Conservation (phyloP, 2,888 invertebrate genomes). For the Anaspis maculata region DNA sequence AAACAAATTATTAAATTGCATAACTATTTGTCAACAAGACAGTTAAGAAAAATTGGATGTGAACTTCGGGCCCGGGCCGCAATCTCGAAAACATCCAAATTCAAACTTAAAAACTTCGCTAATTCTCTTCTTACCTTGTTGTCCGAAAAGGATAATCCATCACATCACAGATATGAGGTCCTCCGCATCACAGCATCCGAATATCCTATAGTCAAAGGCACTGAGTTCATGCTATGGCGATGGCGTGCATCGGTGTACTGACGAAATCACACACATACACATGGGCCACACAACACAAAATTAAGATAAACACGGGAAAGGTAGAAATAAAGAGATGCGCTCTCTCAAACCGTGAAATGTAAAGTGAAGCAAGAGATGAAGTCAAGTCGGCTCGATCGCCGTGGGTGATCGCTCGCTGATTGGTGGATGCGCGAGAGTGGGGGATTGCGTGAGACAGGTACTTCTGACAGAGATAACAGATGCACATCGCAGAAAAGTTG, state of each 20-base stretch:
- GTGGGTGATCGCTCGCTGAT: constrained; percentile 25
- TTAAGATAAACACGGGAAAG: constrained; percentile 5
- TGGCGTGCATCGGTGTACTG: no score
- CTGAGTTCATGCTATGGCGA: no score
- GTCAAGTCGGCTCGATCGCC: constrained; percentile 32
- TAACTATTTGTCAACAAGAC: no score
- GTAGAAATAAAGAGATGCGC: constrained; percentile 16
- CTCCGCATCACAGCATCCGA: no score
- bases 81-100: no score
- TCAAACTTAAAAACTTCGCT: no score
- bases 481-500: no score
- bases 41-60: no score
- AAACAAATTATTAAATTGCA: no score
- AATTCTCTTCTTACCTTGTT: constrained; percentile 5
- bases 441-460: constrained; percentile 16
- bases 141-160: constrained; percentile 10
- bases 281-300: constrained; percentile 3
- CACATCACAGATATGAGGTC: constrained; percentile 9
- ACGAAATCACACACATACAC: no score
- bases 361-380: constrained; percentile 35
- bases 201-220: no score
- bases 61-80: no score
- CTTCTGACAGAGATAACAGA: constrained; percentile 17
- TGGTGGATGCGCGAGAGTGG: constrained; percentile 9
- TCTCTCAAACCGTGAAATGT: constrained; percentile 23